Evolutionary conservation across 2,113 vertebrate species (phyloP).

Genomic region (Numenius arquata): DNA sequence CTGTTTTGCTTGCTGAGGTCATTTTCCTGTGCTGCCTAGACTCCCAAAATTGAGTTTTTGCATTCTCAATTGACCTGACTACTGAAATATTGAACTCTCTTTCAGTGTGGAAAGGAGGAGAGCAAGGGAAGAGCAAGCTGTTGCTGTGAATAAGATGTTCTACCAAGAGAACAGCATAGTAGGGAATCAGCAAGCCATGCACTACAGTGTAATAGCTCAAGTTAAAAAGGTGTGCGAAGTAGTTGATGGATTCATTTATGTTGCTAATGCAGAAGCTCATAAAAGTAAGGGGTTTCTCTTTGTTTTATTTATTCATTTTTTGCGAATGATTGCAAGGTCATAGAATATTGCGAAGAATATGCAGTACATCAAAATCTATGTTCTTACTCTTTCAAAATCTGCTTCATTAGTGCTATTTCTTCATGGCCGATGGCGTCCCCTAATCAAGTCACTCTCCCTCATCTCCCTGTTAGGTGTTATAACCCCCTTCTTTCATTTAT

Average conservation of each 20-base stretch:
- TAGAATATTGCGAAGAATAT: not conserved
- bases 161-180: conserved; percentile 57
- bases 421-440: not conserved
- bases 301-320: not conserved
- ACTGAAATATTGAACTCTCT: not conserved
- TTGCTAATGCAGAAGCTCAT: conserved; percentile 86
- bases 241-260: conserved; percentile 93
- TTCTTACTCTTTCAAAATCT: not conserved
- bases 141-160: conserved; percentile 86
- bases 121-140: conserved; percentile 81
- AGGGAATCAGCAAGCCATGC: conserved; percentile 60
- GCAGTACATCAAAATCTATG: not conserved
- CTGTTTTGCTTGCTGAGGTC: not conserved
- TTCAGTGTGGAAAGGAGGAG: conserved; percentile 86
- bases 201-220: conserved; percentile 81
- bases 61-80: not conserved
- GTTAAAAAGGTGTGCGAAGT: conserved; percentile 88
- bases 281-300: conserved; percentile 74
- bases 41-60: not conserved
- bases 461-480: not conserved
- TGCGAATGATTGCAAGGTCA: not conserved
- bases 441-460: not conserved
- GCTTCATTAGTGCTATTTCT: not conserved
- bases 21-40: not conserved
- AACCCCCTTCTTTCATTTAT: not conserved